These are phyloP conservation scores for Tretioscincus oriximinensis DNA, from an alignment of 2,113 vertebrate species.

Conservation along the genomic window DNA sequence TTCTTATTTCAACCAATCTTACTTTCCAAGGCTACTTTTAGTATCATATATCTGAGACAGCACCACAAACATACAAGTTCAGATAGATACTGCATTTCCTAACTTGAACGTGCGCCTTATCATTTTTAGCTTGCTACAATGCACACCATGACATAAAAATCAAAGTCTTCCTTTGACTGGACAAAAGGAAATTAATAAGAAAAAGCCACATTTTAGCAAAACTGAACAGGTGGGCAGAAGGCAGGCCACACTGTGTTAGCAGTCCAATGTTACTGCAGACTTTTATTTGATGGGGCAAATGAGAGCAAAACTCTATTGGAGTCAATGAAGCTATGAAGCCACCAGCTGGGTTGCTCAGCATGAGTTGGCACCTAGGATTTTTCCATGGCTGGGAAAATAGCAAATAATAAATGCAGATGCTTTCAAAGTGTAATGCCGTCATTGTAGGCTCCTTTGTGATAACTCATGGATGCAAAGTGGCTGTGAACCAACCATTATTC, in stretches of 20 bases:
- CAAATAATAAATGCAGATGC: constrained; percentile 8
- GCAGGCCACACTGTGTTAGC: neutral
- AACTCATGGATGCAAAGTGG: constrained; percentile 2
- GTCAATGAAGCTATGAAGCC: constrained; percentile 19
- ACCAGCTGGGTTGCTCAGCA: constrained; percentile 20
- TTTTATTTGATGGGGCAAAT: neutral
- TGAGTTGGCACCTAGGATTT: constrained; percentile 3
- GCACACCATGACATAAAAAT: constrained; percentile 12
- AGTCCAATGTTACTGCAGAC: neutral
- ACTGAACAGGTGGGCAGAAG: constrained; percentile 17
- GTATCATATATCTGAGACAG: too few species aligned
- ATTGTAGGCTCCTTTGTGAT: constrained; percentile 10
- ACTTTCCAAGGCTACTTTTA: too few species aligned
- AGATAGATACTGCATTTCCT: too few species aligned
- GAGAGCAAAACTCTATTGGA: neutral
- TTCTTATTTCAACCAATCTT: too few species aligned
- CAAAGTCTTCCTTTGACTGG: neutral
- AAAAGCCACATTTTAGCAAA: neutral
- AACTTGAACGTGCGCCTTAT: too few species aligned
- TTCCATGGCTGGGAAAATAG: constrained; percentile 20
- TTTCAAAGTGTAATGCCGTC: neutral
- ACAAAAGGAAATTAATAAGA: neutral
- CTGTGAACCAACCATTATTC: neutral
- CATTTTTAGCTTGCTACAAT: constrained; percentile 17
- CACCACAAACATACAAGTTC: too few species aligned